Conservation (phyloP, 2,113 vertebrate species). For the Nestor notabilis region DNA sequence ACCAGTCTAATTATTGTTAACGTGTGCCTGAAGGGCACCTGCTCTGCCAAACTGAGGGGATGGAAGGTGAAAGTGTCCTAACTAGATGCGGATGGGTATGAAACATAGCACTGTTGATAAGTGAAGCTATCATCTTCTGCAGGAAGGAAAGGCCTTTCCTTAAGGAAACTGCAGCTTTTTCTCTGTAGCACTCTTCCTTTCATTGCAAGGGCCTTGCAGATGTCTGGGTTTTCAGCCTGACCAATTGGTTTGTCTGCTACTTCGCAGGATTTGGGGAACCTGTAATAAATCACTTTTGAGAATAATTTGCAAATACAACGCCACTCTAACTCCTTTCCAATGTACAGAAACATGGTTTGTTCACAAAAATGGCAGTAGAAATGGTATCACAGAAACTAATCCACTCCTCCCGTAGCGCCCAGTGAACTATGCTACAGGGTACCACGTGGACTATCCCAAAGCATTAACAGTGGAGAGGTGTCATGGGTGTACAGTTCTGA, state of each 20-base stretch:
- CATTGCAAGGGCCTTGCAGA: conserved; percentile 44
- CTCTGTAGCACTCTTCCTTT: conserved; percentile 57
- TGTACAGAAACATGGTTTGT: conserved; percentile 77
- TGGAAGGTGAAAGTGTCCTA: conserved; percentile 16
- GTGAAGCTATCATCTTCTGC: conserved; percentile 48
- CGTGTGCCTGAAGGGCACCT: background rate
- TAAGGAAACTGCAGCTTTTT: conserved; percentile 72
- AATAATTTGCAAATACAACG: conserved; percentile 70
- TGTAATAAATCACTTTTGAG: conserved; percentile 66
- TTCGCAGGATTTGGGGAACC: conserved; percentile 62
- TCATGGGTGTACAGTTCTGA: conserved; percentile 73
- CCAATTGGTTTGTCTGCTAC: conserved; percentile 65
- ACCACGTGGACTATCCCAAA: conserved; percentile 61
- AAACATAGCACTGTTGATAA: conserved; percentile 61
- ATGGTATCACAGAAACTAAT: conserved; percentile 75
- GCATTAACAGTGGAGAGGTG: conserved; percentile 68
- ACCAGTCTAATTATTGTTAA: conserved; percentile 35
- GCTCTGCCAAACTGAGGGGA: conserved; percentile 67
- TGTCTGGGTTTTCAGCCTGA: conserved; percentile 42
- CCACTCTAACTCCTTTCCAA: conserved; percentile 71
- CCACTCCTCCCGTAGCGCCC: conserved; percentile 58
- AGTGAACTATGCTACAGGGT: conserved; percentile 63
- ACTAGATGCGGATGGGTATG: conserved; percentile 1
- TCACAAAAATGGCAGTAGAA: conserved; percentile 81
- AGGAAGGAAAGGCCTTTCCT: conserved; percentile 64